Percentiles rank a stretch among this genome's conserved stretches.
Evolutionary conservation across 2,888 invertebrate genomes (phyloP).

Genomic region (Copidosoma aretas): DNA sequence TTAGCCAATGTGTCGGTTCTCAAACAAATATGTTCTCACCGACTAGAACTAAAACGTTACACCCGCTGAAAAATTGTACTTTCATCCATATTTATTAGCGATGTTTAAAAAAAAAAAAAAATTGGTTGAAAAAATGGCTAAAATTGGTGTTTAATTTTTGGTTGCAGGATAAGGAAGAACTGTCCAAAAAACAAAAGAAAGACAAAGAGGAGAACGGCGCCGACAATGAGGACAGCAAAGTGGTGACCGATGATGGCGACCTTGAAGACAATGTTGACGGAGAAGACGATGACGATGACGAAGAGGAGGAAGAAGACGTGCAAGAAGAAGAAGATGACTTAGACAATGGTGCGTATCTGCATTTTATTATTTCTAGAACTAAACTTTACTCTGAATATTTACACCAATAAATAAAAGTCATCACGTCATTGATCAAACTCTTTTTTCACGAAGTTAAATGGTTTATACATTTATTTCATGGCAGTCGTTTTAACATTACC

Average conservation of each 20-base stretch:
- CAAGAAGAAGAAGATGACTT: conserved; percentile 66
- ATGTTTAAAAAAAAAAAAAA: too few relatives aligned
- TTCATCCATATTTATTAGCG: too few relatives aligned
- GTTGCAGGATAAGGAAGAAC: conserved; percentile 73
- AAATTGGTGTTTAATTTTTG: not conserved
- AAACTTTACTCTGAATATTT: too few relatives aligned
- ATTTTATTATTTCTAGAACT: not conserved
- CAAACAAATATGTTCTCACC: too few relatives aligned
- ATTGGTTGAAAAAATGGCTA: not conserved
- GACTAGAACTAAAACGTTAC: too few relatives aligned
- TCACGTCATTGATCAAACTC: too few relatives aligned
- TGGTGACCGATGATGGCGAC: conserved; percentile 70
- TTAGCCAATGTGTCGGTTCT: too few relatives aligned
- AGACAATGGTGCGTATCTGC: conserved; percentile 51
- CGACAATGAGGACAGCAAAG: conserved; percentile 67
- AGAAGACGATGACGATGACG: conserved; percentile 71
- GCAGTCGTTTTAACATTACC: too few relatives aligned
- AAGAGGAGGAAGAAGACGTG: conserved; percentile 75
- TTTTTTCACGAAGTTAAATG: too few relatives aligned
- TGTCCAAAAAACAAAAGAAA: conserved; percentile 80
- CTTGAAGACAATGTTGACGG: conserved; percentile 72
- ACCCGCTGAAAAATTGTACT: too few relatives aligned
- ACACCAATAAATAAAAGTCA: too few relatives aligned
- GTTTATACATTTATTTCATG: too few relatives aligned
- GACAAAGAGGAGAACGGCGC: conserved; percentile 79